A percentile compares a stretch with the other conserved stretches of the same genome.
Evolutionary conservation across 2,888 invertebrate genomes (phyloP).

Genomic region (Drosophila neotestacea): DNA sequence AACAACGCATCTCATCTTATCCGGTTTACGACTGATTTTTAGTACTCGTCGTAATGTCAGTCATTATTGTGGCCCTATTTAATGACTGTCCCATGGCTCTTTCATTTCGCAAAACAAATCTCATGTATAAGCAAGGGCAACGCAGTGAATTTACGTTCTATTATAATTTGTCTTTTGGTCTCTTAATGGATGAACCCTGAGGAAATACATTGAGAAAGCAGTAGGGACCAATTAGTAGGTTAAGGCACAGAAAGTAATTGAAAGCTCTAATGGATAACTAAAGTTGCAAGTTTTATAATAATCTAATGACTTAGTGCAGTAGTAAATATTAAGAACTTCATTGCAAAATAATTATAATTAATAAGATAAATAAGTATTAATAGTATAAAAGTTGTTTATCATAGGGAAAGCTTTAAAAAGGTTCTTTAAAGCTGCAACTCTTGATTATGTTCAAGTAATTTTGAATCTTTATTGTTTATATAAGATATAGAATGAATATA

Average conservation of each 20-base stretch:
- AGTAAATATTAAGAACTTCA: background rate
- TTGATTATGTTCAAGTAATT: background rate
- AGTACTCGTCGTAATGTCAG: slow-evolving; percentile 63
- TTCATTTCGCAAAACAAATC: slow-evolving; percentile 31
- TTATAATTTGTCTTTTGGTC: slow-evolving; percentile 58
- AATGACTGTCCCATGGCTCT: slow-evolving; percentile 55
- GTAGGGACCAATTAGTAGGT: slow-evolving; percentile 44
- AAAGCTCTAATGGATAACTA: slow-evolving; percentile 29
- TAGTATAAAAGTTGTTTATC: no score
- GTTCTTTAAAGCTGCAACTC: background rate
- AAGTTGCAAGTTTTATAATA: slow-evolving; percentile 12
- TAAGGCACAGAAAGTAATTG: slow-evolving; percentile 37
- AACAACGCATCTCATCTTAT: slow-evolving; percentile 47
- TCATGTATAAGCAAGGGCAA: slow-evolving; percentile 8
- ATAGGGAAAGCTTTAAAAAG: no score
- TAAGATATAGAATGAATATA: no score
- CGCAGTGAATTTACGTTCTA: slow-evolving; percentile 55
- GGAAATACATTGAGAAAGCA: slow-evolving; percentile 30
- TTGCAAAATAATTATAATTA: background rate
- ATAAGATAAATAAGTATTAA: background rate
- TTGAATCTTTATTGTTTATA: no score
- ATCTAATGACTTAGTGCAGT: slow-evolving; percentile 23
- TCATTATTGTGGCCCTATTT: slow-evolving; percentile 66
- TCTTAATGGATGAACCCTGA: slow-evolving; percentile 59
- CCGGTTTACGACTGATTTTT: slow-evolving; percentile 71